These are phyloP conservation scores for Eretmocerus hayati DNA, from an alignment of 2,888 invertebrate genomes.

Conservation along the genomic window DNA sequence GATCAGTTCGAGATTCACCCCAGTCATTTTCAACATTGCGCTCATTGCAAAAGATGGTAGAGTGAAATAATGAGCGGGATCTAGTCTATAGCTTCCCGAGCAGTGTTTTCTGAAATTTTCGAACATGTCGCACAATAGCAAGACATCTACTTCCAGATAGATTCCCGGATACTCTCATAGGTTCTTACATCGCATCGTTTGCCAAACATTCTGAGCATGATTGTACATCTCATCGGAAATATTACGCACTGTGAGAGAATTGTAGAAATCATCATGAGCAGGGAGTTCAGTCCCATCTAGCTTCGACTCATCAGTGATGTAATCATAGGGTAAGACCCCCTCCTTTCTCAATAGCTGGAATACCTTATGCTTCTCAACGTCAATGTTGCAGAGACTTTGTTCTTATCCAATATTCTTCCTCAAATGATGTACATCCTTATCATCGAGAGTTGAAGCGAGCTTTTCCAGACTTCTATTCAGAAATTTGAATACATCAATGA, in stretches of 20 bases:
- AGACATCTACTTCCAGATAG: constrained; percentile 7
- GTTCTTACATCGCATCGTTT: not conserved
- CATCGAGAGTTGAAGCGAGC: not conserved
- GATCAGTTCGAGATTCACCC: constrained; percentile 11
- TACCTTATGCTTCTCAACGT: not conserved
- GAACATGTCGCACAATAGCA: constrained; percentile 12
- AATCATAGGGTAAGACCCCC: not conserved
- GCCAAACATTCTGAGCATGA: not conserved
- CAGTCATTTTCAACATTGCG: constrained; percentile 16
- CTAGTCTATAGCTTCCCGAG: constrained; percentile 18
- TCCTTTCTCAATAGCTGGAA: not conserved
- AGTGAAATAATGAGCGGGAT: constrained; percentile 19
- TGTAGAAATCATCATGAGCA: not conserved
- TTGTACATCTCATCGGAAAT: not conserved
- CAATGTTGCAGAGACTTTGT: not conserved
- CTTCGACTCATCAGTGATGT: not conserved
- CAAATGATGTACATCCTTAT: not conserved
- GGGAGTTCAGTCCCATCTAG: not conserved
- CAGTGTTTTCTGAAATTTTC: constrained; percentile 17
- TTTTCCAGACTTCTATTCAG: not conserved
- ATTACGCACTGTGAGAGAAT: not conserved
- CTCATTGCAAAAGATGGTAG: constrained; percentile 17
- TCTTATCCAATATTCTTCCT: too few species aligned
- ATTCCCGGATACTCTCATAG: constrained; percentile 32
- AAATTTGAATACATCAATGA: not conserved